Evolutionary conservation across 2,113 vertebrate genomes (phyloP).

Genomic region (Protomyctophum bolini): DNA sequence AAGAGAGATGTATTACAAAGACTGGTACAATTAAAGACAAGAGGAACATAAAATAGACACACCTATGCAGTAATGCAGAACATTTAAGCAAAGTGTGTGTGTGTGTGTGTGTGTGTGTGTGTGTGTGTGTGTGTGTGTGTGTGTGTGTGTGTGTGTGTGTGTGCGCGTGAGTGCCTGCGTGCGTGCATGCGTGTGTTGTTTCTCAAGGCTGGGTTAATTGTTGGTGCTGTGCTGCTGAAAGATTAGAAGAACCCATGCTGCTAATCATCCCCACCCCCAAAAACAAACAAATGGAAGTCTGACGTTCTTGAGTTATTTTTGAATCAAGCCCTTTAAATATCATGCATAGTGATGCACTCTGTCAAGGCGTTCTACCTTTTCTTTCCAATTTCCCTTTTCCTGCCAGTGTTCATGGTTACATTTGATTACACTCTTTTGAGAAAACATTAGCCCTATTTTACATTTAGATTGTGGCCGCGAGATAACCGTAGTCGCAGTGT

Average conservation of each 20-base stretch:
- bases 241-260: neutral
- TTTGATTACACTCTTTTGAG: neutral
- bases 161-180: neutral
- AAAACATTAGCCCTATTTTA: constrained; percentile 11
- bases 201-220: neutral
- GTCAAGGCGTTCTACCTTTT: neutral
- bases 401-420: neutral
- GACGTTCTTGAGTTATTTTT: neutral
- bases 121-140: neutral
- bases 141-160: neutral
- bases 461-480: constrained; percentile 23
- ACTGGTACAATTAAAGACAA: too few relatives aligned
- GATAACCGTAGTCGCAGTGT: constrained; percentile 13
- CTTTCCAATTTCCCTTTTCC: neutral
- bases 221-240: neutral
- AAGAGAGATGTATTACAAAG: too few relatives aligned
- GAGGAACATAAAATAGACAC: too few relatives aligned
- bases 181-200: neutral
- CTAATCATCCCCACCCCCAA: too few relatives aligned
- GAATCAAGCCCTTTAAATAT: neutral
- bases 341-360: neutral
- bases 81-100: neutral
- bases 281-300: neutral
- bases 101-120: neutral
- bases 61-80: too few relatives aligned